Evolutionary conservation across 2,888 invertebrate species (phyloP).

Genomic region (Cantharis nigra): DNA sequence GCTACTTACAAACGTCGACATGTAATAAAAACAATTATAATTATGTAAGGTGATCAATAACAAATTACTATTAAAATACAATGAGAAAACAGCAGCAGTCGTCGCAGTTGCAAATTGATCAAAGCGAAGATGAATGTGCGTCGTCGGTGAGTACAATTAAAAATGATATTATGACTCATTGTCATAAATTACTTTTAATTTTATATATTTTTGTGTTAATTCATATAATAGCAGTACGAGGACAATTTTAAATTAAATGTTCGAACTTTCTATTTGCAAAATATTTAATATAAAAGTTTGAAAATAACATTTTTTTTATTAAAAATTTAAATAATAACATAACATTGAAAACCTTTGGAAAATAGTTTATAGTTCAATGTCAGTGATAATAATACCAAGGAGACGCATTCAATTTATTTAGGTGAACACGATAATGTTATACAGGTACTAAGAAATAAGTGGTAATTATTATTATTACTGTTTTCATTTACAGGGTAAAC

Average conservation of each 20-base stretch:
- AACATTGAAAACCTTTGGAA: neutral
- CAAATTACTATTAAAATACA: slow-evolving; percentile 7
- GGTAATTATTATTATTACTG: neutral
- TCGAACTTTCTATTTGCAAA: neutral
- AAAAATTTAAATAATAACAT: neutral
- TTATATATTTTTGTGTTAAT: neutral
- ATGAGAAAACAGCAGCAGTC: slow-evolving; percentile 35
- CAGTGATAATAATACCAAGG: neutral
- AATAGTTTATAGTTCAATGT: neutral
- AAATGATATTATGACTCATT: slow-evolving; percentile 7
- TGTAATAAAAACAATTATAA: slow-evolving; percentile 11
- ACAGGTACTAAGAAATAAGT: neutral
- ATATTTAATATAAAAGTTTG: neutral
- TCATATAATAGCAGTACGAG: neutral
- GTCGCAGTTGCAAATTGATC: slow-evolving; percentile 51
- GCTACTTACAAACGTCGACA: slow-evolving; percentile 9
- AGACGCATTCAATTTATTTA: neutral
- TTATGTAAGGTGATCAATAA: slow-evolving; percentile 11
- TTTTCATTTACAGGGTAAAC: neutral
- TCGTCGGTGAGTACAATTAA: slow-evolving; percentile 56
- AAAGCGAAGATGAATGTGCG: slow-evolving; percentile 61
- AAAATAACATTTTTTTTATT: neutral
- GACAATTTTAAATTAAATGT: neutral
- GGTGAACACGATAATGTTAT: neutral
- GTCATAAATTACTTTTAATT: neutral